phyloP scores from a whole-genome alignment of 2,888 invertebrate species.

The Eupithecia dodoneata region DNA sequence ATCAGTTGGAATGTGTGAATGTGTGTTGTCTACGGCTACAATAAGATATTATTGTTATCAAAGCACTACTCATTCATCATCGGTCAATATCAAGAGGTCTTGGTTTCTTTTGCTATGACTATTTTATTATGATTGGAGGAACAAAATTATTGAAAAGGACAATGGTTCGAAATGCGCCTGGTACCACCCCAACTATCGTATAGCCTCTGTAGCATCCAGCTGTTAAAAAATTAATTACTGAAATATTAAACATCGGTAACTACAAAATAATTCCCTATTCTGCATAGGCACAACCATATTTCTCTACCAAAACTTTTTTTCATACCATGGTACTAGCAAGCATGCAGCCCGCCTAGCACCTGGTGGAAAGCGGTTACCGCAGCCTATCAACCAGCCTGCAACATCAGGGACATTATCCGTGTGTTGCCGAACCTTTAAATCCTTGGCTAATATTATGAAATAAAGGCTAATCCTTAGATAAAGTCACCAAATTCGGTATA shows the following conservation, averaged over 20 bases:
- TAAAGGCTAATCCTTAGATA: background rate
- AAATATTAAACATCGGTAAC: background rate
- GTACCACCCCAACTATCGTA: background rate
- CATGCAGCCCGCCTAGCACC: too few relatives aligned
- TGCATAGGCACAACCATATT: background rate
- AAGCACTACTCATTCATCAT: background rate
- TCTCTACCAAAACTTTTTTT: background rate
- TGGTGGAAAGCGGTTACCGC: too few relatives aligned
- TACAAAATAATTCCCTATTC: background rate
- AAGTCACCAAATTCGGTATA: background rate
- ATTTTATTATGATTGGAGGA: background rate
- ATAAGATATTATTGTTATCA: background rate
- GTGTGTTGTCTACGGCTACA: background rate
- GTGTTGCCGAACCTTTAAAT: too few relatives aligned
- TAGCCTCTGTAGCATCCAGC: background rate
- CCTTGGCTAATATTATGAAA: background rate
- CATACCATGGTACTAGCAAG: too few relatives aligned
- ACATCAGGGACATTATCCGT: too few relatives aligned
- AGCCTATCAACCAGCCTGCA: too few relatives aligned
- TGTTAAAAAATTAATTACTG: background rate
- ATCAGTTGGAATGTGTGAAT: background rate
- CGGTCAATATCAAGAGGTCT: conserved; percentile 1
- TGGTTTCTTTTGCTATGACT: background rate
- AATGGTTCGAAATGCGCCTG: background rate
- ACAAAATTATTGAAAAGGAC: background rate